Percentiles rank a stretch among this genome's conserved stretches.
phyloP scores from a whole-genome alignment of 1,140 invertebrate species.

The Sycophaga agraensis region DNA sequence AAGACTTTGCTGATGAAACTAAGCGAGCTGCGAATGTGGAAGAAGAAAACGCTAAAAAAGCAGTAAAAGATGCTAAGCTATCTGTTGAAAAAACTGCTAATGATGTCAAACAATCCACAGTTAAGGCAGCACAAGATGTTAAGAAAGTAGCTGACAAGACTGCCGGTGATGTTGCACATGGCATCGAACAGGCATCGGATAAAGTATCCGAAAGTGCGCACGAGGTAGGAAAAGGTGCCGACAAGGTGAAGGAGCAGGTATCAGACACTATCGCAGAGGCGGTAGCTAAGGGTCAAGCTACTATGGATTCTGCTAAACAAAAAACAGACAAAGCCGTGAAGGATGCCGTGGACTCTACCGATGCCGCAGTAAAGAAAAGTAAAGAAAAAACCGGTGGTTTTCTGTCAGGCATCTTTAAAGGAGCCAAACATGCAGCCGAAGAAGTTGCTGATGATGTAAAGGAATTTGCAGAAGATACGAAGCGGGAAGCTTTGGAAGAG shows the following conservation, averaged over 20 bases:
- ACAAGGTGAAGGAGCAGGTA: too few species aligned
- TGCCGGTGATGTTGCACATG: too few species aligned
- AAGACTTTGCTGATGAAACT: slow-evolving; percentile 44
- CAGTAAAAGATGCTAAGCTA: slow-evolving; percentile 29
- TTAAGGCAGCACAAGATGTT: not conserved
- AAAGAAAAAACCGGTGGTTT: slow-evolving; percentile 11
- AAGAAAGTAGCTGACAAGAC: not conserved
- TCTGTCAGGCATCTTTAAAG: slow-evolving; percentile 39
- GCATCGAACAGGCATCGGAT: too few species aligned
- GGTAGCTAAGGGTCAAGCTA: slow-evolving; percentile 1
- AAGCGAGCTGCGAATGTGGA: slow-evolving; percentile 39
- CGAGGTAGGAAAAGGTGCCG: too few species aligned
- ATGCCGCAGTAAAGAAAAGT: slow-evolving; percentile 26
- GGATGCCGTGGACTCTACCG: slow-evolving; percentile 33
- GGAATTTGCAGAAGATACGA: slow-evolving; percentile 5
- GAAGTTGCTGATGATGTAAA: slow-evolving; percentile 14
- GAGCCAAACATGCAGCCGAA: slow-evolving; percentile 36
- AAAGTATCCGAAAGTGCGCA: too few species aligned
- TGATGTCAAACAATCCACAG: not conserved
- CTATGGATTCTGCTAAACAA: slow-evolving; percentile 14
- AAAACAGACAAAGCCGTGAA: slow-evolving; percentile 30
- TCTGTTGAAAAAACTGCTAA: slow-evolving; percentile 25
- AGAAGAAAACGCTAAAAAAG: slow-evolving; percentile 29
- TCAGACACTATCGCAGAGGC: not conserved
- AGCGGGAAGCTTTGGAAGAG: slow-evolving; percentile 28